Base-by-base conservation (phyloP, 2,113 vertebrate species). In the Platycercus adscitus region DNA sequence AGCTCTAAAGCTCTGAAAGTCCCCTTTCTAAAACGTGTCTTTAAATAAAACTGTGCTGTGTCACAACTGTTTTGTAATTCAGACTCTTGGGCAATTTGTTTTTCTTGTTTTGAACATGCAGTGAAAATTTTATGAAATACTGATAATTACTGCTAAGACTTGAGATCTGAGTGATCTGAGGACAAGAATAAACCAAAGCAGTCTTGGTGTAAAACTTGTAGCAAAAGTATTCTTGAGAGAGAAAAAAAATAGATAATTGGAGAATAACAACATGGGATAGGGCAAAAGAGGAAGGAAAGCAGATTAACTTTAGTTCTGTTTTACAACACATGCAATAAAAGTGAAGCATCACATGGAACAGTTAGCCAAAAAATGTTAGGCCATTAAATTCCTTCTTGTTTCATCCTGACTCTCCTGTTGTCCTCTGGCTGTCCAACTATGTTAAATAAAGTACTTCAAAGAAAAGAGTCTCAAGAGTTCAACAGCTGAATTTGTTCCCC, bases 401-500 rank as follows among this genome's bases (percentile, higher is more conserved):
- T 91, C 75, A 91, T 91, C 81, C 41, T 39, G 70, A 63, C 55
- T 88, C 77, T 89, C 58, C 46, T 70, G 58, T 77, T 85, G 58
- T 96, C 89, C 88, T 90, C 87, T 88, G 89, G 53, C 87, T 96
- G 82, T 78, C 77, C 81, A 91, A 43, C 35, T 80, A 46, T 2
- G 29, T 52, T 88, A 93, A 92, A 82, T 66, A 88, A 93, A 91
- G 80, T 16, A 78, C 68, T 95, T 94, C 68, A 95, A 95, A 96
- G 75, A 49, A 79, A 81, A 82, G 35, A 65, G 10, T 86, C 46
- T 93, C 33, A 49, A 89, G 58, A 25, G 43, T 70, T 93, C 93
- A 94, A 86, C 93, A 95, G 53, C 68, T 90, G 88, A 88, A 90
- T 93, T 88, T 88, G n/a, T 53, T 96, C 79, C 88, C 93, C 83